Conservation (phyloP, 1,140 invertebrate genomes). For the Ericerus pela region DNA sequence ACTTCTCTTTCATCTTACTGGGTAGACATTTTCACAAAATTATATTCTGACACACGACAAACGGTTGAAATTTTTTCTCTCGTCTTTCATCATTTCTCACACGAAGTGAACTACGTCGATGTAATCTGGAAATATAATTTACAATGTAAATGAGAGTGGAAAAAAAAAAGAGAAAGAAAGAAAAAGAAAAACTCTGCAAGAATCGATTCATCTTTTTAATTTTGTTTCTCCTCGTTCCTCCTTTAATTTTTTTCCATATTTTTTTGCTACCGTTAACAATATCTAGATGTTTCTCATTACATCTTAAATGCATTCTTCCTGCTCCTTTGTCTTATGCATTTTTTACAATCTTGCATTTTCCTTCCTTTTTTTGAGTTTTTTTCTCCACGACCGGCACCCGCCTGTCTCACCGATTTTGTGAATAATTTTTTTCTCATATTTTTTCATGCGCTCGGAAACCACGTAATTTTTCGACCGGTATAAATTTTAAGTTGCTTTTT, state of each 20-base stretch:
- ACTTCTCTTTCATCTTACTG: too few species aligned
- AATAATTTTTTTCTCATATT: not conserved
- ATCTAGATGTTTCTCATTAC: constrained; percentile 8
- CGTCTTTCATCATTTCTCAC: not conserved
- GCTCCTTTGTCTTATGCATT: constrained; percentile 6
- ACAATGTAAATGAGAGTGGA: constrained; percentile 12
- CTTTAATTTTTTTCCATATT: not conserved
- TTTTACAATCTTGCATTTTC: constrained; percentile 10
- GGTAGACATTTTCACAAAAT: too few species aligned
- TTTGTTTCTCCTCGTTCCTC: not conserved
- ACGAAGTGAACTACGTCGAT: not conserved
- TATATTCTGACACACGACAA: too few species aligned
- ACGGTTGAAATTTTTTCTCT: too few species aligned
- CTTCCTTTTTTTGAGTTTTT: not conserved
- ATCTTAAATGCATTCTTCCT: constrained; percentile 6
- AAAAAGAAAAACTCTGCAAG: constrained; percentile 10
- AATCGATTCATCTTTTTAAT: constrained; percentile 10
- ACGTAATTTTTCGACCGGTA: not conserved
- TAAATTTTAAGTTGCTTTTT: constrained; percentile 6
- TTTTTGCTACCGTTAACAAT: too few species aligned
- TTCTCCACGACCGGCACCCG: too few species aligned
- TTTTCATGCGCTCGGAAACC: too few species aligned
- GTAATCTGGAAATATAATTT: constrained; percentile 10
- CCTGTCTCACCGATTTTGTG: too few species aligned
- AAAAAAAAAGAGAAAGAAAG: too few species aligned